These are phyloP conservation scores for Campylorhamphus procurvoides DNA, from an alignment of 2,113 vertebrate species.

Conservation along the genomic window DNA sequence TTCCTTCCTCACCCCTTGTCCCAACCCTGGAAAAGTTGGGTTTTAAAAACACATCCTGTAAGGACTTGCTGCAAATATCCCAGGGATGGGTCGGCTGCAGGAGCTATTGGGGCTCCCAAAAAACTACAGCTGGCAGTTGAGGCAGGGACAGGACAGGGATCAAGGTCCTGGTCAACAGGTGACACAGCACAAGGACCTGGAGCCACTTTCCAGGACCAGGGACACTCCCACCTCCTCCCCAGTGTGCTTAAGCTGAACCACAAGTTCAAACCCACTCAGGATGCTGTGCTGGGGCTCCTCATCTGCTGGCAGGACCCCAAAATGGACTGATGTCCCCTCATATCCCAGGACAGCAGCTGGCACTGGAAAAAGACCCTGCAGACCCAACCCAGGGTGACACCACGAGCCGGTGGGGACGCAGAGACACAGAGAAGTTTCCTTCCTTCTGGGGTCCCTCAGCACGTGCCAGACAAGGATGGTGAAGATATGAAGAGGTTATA, in stretches of 20 bases:
- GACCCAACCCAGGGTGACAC: fast-evolving
- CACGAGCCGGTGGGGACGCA: fast-evolving
- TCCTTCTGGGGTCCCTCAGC: background rate
- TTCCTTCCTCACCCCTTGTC: background rate
- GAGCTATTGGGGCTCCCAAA: background rate
- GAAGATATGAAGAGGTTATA: background rate
- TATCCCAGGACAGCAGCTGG: background rate
- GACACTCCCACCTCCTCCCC: background rate
- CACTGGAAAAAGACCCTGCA: fast-evolving
- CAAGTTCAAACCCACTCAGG: background rate
- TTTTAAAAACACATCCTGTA: fast-evolving
- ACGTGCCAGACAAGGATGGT: background rate
- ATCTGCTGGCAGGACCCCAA: background rate
- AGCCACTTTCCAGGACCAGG: background rate
- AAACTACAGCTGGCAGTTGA: background rate
- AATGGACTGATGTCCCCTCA: fast-evolving
- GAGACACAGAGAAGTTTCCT: background rate
- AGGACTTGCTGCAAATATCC: background rate
- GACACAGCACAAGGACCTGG: fast-evolving
- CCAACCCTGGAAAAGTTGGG: fast-evolving
- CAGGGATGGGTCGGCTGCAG: background rate
- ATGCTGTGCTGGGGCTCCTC: background rate
- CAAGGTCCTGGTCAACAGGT: fast-evolving
- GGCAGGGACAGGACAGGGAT: background rate
- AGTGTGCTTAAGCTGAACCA: fast-evolving